Evolutionary conservation across 2,113 vertebrate genomes (phyloP), one percentile per base, ranked within the genome.

Genomic region (Drymodes brunneopygia): DNA sequence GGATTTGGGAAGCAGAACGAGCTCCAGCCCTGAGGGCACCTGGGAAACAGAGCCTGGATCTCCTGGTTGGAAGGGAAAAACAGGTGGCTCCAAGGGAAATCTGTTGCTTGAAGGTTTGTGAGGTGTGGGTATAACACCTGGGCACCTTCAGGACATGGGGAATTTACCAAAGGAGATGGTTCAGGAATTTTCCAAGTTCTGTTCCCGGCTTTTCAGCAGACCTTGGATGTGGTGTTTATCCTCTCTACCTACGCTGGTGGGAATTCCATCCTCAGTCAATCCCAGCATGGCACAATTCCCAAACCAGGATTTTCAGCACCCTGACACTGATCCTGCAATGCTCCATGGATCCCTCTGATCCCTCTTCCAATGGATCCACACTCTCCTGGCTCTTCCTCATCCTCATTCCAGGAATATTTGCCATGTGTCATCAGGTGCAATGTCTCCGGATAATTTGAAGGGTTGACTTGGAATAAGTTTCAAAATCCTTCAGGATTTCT

Each of bases 201-300:
- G 0, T 27, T 80, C 42, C 23, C 5, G 6, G 22, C 2, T 75
- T 45, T 82, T 53, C 25, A 36, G 40, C 0, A 0, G 12, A 54
- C 12, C 25, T 3, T 3, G 25, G 10, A 1, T 35, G 6, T 25
- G 29, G 14, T 10, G 27, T 56, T 83, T 27, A 28, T 45, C 27
- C 38, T 61, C 21, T 53, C 56, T 28, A 6, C 40, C 14, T 61
- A 2, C 38, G 4, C 33, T 22, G 36, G 5, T 18, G n/a, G 56
- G 31, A 73, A 78, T 65, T 20, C 35, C 51, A 53, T 3, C 15
- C 50, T 70, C 16, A 42, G 57, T 0, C 2, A 6, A 71, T 57
- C 38, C 48, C 48, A 15, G 9, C 4, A 21, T 0, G 11, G 21
- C 35, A 18, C 2, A 5, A 25, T 38, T 65, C 31, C 47, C 56